Conservation (phyloP, 2,888 invertebrate genomes). For the Lamellibrachia columna region DNA sequence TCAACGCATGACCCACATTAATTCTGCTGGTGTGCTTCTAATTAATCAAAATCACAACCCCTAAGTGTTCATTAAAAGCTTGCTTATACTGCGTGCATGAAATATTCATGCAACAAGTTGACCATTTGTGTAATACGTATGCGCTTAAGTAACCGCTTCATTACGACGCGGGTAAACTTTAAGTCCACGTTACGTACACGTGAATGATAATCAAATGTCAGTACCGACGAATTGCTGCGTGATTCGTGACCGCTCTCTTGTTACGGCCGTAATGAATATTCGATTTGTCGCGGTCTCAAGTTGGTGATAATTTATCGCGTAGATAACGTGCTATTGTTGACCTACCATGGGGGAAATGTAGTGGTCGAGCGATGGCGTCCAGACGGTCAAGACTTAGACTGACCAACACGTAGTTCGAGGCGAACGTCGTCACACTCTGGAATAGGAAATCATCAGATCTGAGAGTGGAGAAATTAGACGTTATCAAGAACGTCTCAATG, state of each 20-base stretch:
- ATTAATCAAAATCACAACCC: neutral
- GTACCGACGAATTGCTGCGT: neutral
- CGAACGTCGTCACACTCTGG: conserved; percentile 54
- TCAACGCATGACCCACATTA: neutral
- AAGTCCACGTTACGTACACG: neutral
- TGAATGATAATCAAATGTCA: neutral
- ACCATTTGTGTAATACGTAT: neutral
- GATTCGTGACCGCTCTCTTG: neutral
- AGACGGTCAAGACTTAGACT: conserved; percentile 60
- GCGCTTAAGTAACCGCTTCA: neutral
- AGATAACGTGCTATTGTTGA: conserved; percentile 6
- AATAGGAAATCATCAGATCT: conserved; percentile 22
- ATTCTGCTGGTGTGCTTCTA: neutral
- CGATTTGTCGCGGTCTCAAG: neutral
- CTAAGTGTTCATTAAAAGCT: neutral
- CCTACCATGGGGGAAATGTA: conserved; percentile 59
- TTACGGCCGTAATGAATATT: neutral
- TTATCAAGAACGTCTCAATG: too few species aligned
- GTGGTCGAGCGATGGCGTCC: conserved; percentile 61
- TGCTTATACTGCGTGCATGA: neutral
- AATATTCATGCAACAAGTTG: neutral
- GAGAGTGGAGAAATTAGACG: neutral
- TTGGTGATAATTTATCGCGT: neutral
- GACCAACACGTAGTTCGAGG: conserved; percentile 60
- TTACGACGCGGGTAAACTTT: neutral